Base-by-base conservation (phyloP, 37 sponge, comb jelly and placozoan genomes). In the Aplysina aerophoba region DNA sequence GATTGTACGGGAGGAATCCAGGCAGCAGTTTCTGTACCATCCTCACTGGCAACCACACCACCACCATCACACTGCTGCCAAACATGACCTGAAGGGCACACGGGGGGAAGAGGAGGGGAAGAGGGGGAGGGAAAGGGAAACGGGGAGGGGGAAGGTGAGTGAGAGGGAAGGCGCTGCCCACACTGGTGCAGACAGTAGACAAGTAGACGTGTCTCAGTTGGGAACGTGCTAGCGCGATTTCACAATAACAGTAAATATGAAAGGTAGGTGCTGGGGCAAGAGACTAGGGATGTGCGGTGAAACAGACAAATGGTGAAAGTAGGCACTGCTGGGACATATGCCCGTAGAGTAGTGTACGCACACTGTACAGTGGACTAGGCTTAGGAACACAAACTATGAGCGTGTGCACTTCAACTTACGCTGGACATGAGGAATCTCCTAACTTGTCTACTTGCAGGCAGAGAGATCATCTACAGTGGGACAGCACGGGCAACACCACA, bases 351-450 rank as follows among this genome's bases (percentile, higher is more conserved):
- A n/a, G n/a, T n/a, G n/a, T n/a, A n/a, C n/a, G n/a, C n/a, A n/a
- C n/a, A n/a, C n/a, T n/a, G n/a, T n/a, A n/a, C n/a, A n/a, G n/a
- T n/a, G n/a, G n/a, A n/a, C n/a, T n/a, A n/a, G n/a, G n/a, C n/a
- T n/a, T n/a, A n/a, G n/a, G 31, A 12, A 57, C 33, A 28, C 50
- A 55, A 81, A 17, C 19, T 73, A 33, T 58, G 30, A 15, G 27
- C 6, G 50, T 11, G 8, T 11, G 50, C 8, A 44, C 50, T 8
- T 65, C 15, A 22, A 83, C 92, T 86, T 80, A 96, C 96, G 81
- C 86, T 87, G 14, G 96, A 96, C 88, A 93, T 87, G 22, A 94
- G n/a, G 80, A 96, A 96, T 74, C 96, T 88, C 64, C 95, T 81
- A 28, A 90, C 61, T 63, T 96, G 96, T 8, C 92, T 81, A 21